A percentile compares a stretch with the other conserved stretches of the same genome.
Evolutionary conservation across 2,888 invertebrate species (phyloP).

Genomic region (Cerastoderma edule): DNA sequence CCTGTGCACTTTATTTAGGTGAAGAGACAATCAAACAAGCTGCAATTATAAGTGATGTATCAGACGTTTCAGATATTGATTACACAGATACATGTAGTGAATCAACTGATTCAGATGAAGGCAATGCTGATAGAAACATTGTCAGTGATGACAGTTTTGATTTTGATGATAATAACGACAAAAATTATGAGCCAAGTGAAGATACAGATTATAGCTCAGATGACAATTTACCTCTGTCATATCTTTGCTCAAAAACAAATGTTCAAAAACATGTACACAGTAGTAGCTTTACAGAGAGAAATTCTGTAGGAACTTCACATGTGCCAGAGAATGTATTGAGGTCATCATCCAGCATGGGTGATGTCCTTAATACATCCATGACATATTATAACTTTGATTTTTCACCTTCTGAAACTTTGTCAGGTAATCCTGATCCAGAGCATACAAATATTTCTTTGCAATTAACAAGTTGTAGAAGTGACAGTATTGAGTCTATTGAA

Average conservation of each 20-base stretch:
- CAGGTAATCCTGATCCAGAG: background rate
- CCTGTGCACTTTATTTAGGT: conserved; percentile 12
- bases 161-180: background rate
- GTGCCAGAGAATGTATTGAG: too few species aligned
- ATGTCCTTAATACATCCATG: too few species aligned
- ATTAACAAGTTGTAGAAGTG: background rate
- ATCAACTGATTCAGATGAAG: conserved; percentile 11
- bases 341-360: too few species aligned
- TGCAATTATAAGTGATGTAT: conserved; percentile 1
- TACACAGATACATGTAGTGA: background rate
- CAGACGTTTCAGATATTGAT: conserved; percentile 9
- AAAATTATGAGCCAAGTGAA: background rate
- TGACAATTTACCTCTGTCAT: too few species aligned
- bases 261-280: too few species aligned
- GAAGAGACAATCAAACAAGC: too few species aligned
- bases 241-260: too few species aligned
- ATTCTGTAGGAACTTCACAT: too few species aligned
- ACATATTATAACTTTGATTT: background rate
- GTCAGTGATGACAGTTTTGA: background rate
- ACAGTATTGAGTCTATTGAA: background rate
- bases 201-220: too few species aligned
- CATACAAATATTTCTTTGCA: background rate
- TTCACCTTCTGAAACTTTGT: background rate
- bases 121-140: background rate
- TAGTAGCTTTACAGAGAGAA: too few species aligned